These are phyloP conservation scores for Brenthis hecate DNA, from an alignment of 2,888 invertebrate genomes.

Conservation along the genomic window DNA sequence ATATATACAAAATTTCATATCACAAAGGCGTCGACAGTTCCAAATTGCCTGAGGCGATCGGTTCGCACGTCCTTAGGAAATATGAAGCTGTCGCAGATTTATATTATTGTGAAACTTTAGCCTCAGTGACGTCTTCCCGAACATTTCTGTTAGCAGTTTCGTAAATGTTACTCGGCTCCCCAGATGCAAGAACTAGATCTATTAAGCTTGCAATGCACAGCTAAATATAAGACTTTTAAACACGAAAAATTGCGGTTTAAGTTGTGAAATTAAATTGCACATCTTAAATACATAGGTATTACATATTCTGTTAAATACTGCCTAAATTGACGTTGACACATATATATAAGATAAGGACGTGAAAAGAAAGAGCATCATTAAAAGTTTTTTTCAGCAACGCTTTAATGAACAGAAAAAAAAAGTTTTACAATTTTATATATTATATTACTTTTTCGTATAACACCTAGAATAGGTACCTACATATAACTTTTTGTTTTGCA, in stretches of 20 bases:
- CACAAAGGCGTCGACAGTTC: conserved; percentile 12
- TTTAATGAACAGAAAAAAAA: conserved; percentile 5
- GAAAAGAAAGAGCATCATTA: conserved; percentile 10
- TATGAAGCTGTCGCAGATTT: conserved; percentile 44
- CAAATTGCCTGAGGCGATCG: conserved; percentile 52
- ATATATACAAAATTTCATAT: conserved; percentile 17
- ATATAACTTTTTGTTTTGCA: no score
- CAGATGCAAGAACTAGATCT: no score
- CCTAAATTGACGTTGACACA: not conserved
- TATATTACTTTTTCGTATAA: not conserved
- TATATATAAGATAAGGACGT: not conserved
- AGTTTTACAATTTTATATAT: not conserved
- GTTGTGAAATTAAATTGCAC: no score
- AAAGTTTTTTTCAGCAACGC: conserved; percentile 12
- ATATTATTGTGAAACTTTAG: conserved; percentile 32
- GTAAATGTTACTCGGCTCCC: not conserved
- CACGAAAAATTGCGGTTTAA: no score
- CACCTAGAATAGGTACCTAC: not conserved
- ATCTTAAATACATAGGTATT: no score
- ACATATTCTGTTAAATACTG: no score
- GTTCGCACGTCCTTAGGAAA: conserved; percentile 49
- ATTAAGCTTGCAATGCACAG: no score
- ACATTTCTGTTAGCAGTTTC: conserved; percentile 1
- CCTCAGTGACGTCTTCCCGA: conserved; percentile 9
- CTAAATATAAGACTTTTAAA: no score